Percentiles rank a stretch among this genome's conserved stretches.
Evolutionary conservation across 2,888 invertebrate species (phyloP).

Genomic region (Ophion obscuratus): DNA sequence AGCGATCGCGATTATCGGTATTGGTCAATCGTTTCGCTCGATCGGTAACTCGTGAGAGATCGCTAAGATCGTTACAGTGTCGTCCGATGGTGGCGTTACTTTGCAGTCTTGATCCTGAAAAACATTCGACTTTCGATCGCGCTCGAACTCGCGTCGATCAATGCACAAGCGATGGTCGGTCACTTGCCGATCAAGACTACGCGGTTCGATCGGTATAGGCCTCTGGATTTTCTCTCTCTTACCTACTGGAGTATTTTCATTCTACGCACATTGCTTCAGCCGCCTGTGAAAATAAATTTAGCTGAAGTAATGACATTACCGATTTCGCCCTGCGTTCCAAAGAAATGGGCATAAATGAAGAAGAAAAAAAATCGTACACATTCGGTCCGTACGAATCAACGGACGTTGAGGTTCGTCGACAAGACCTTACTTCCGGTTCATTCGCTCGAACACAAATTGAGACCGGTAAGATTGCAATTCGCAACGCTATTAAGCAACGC

Average conservation of each 20-base stretch:
- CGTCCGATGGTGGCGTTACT: conserved; percentile 37
- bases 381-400: too few relatives aligned
- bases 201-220: neutral
- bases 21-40: neutral
- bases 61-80: conserved; percentile 13
- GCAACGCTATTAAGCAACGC: conserved; percentile 39
- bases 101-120: neutral
- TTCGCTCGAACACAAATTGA: neutral
- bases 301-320: neutral
- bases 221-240: neutral
- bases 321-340: neutral
- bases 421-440: conserved; percentile 5
- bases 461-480: conserved; percentile 22
- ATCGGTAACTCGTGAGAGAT: conserved; percentile 16
- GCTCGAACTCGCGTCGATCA: neutral
- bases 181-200: conserved; percentile 24
- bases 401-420: too few relatives aligned
- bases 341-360: too few relatives aligned
- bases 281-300: neutral
- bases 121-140: conserved; percentile 16
- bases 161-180: conserved; percentile 18
- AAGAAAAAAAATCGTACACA: too few relatives aligned
- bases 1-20: conserved; percentile 1
- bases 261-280: neutral
- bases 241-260: neutral